Evolutionary conservation across 2,888 invertebrate genomes (phyloP).

Genomic region (Drosophila nr. perissopoda): DNA sequence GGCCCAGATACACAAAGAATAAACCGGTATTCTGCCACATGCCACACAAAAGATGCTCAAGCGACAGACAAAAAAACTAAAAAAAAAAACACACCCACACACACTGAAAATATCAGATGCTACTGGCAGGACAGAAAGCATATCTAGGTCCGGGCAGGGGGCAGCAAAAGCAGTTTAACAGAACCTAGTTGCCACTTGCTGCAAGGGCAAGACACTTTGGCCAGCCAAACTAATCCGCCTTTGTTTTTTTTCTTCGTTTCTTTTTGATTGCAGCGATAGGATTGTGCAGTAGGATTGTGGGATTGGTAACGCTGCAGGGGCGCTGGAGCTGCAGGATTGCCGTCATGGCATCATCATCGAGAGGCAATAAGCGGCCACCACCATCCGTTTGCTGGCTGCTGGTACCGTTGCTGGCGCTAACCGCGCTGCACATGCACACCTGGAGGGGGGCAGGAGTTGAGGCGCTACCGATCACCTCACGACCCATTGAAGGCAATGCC

Average conservation of each 20-base stretch:
- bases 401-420: conserved; percentile 38
- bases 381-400: conserved; percentile 16
- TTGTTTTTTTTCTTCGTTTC: conserved; percentile 8
- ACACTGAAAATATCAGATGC: conserved; percentile 16
- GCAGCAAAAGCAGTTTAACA: not conserved
- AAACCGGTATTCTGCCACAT: conserved; percentile 49
- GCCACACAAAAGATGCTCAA: conserved; percentile 23
- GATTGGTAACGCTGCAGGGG: conserved; percentile 19
- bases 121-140: conserved; percentile 1
- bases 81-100: not conserved
- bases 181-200: conserved; percentile 5
- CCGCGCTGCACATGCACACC: conserved; percentile 22
- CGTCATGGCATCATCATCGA: conserved; percentile 43
- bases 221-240: conserved; percentile 16
- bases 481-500: conserved; percentile 84
- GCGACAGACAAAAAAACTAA: not conserved
- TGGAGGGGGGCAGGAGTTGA: conserved; percentile 20
- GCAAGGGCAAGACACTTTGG: conserved; percentile 3
- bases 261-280: conserved; percentile 43
- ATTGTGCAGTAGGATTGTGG: conserved; percentile 26
- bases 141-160: not conserved
- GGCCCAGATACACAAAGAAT: conserved; percentile 14
- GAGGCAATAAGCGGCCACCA: conserved; percentile 19
- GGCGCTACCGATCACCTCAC: conserved; percentile 84
- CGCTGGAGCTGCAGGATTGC: conserved; percentile 16